These are phyloP conservation scores for Crepidodera aurea DNA, from an alignment of 2,888 invertebrate species.

Conservation along the genomic window DNA sequence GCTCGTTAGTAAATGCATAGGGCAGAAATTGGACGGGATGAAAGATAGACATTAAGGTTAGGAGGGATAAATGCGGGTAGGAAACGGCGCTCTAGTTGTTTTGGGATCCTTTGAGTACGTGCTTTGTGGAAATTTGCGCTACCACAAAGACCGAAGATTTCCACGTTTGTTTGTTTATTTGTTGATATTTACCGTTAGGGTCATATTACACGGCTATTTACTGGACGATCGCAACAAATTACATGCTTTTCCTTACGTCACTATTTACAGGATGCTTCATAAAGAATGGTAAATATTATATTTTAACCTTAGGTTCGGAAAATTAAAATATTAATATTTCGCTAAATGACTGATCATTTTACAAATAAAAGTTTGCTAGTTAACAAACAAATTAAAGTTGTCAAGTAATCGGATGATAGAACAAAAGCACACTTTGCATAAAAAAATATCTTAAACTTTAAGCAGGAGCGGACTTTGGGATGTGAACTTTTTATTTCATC, in stretches of 20 bases:
- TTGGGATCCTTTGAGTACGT: conserved; percentile 23
- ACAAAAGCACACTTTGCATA: too few relatives aligned
- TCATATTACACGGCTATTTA: not conserved
- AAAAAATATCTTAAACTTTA: too few relatives aligned
- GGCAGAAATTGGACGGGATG: conserved; percentile 6
- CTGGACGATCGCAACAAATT: not conserved
- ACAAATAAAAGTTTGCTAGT: too few relatives aligned
- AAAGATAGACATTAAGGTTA: not conserved
- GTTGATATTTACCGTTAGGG: conserved; percentile 7
- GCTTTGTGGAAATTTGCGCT: conserved; percentile 25
- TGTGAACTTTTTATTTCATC: too few relatives aligned
- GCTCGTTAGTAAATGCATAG: conserved; percentile 11
- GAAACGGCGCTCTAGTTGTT: conserved; percentile 11
- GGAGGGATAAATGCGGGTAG: not conserved
- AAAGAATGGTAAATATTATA: too few relatives aligned
- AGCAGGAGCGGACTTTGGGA: too few relatives aligned
- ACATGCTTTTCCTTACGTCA: not conserved
- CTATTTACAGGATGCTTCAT: too few relatives aligned
- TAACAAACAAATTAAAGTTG: too few relatives aligned
- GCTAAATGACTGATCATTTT: too few relatives aligned
- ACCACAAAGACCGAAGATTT: conserved; percentile 26
- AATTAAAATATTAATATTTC: too few relatives aligned
- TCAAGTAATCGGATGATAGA: too few relatives aligned
- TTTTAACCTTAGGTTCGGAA: too few relatives aligned
- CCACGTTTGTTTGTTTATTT: conserved; percentile 20